These are phyloP conservation scores for Trachelus tabidus DNA, from an alignment of 2,888 invertebrate genomes.

Conservation along the genomic window DNA sequence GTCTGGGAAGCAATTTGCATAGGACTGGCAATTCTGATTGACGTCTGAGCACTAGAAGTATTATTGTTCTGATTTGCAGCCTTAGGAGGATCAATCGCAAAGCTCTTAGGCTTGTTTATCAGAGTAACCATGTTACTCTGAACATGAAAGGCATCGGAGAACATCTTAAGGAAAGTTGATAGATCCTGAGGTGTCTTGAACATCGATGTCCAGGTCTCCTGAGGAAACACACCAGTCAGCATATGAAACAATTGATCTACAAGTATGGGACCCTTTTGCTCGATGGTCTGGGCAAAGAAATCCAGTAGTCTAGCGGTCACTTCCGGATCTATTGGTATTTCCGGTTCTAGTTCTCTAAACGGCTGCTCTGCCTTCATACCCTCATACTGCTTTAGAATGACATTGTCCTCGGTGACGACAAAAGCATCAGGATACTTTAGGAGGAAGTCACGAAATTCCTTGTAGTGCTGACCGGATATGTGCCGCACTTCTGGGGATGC, in stretches of 20 bases:
- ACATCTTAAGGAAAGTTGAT: constrained; percentile 90
- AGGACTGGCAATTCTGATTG: not conserved
- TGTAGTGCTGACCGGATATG: constrained; percentile 93
- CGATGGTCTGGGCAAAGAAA: constrained; percentile 85
- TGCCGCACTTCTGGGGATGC: constrained; percentile 97
- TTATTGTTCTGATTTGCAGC: constrained; percentile 15
- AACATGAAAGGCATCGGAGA: constrained; percentile 94
- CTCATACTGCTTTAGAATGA: constrained; percentile 80
- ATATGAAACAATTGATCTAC: constrained; percentile 89
- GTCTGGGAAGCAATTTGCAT: constrained; percentile 7
- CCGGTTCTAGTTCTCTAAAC: constrained; percentile 74
- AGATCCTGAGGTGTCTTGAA: constrained; percentile 93
- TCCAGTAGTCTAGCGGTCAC: constrained; percentile 85
- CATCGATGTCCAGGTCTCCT: constrained; percentile 85
- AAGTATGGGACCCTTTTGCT: constrained; percentile 83
- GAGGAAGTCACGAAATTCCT: constrained; percentile 93
- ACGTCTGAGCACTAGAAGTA: constrained; percentile 15
- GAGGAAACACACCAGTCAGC: constrained; percentile 80
- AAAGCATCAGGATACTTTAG: constrained; percentile 86
- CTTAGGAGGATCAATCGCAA: constrained; percentile 10
- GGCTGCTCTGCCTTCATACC: constrained; percentile 73
- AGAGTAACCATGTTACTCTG: constrained; percentile 91
- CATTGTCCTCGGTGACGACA: constrained; percentile 83
- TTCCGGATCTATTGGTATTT: constrained; percentile 81
- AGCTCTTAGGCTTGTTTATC: constrained; percentile 79